Evolutionary conservation across 1,140 invertebrate genomes (phyloP).

Genomic region (Achatina immaculata): DNA sequence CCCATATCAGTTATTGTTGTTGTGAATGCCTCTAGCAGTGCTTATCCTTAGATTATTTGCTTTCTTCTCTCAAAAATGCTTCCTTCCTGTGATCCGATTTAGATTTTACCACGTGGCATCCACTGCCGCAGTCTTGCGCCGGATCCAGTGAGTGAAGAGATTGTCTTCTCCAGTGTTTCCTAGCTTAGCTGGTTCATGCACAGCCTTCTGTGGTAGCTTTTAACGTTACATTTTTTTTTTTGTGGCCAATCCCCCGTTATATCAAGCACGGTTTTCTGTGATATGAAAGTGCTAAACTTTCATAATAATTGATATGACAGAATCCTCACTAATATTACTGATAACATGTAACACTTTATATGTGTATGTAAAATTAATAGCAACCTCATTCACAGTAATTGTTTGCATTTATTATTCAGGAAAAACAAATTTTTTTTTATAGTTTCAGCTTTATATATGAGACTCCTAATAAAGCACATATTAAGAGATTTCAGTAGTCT

Average conservation of each 20-base stretch:
- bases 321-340: background rate
- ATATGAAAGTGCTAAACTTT: background rate
- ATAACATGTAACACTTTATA: background rate
- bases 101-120: slow-evolving; percentile 66
- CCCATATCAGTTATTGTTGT: too few relatives aligned
- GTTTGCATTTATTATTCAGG: too few relatives aligned
- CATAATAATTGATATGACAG: background rate
- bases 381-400: too few relatives aligned
- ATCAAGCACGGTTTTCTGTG: background rate
- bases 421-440: too few relatives aligned
- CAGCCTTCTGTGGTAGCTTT: background rate
- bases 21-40: background rate
- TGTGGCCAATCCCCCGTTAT: background rate
- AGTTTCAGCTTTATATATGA: too few relatives aligned
- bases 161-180: background rate
- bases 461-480: too few relatives aligned
- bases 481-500: too few relatives aligned
- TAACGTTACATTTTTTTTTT: background rate
- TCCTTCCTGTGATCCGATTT: slow-evolving; percentile 27
- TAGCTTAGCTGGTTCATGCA: background rate
- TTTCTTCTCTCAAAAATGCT: background rate
- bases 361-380: too few relatives aligned
- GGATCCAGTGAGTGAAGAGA: slow-evolving; percentile 63
- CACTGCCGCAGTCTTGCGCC: slow-evolving; percentile 57
- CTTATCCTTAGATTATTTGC: background rate